phyloP scores from a whole-genome alignment of 2,797 vertebrate species.

The Podarcis lilfordi region DNA sequence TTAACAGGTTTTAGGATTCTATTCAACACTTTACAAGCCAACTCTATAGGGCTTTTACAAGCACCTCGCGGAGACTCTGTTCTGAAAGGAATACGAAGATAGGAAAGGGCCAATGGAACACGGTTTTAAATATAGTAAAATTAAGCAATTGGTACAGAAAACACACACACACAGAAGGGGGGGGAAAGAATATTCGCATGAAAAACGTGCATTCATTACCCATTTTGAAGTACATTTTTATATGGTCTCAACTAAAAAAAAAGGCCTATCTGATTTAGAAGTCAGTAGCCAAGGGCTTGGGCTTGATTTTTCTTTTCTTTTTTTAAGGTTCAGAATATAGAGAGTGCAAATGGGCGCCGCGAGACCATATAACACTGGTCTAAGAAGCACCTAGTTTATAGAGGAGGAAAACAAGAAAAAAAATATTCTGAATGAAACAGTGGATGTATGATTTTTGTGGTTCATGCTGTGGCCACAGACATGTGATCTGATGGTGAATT shows the following conservation, averaged over 20 bases:
- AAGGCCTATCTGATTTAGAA: not conserved
- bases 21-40: constrained; percentile 51
- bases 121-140: not conserved
- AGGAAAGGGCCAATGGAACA: not conserved
- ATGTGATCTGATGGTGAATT: too few species aligned
- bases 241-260: not conserved
- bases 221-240: not conserved
- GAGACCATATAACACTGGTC: too few species aligned
- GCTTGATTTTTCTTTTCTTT: not conserved
- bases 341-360: not conserved
- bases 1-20: constrained; percentile 46
- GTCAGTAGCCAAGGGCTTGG: not conserved
- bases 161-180: not conserved
- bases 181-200: not conserved
- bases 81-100: not conserved
- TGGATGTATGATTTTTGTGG: too few species aligned
- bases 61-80: constrained; percentile 24
- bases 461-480: too few species aligned
- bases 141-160: not conserved
- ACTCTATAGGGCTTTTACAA: constrained; percentile 5
- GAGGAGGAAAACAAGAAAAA: too few species aligned
- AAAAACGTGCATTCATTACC: not conserved
- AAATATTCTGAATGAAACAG: too few species aligned
- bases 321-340: not conserved
- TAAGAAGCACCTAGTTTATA: too few species aligned